phyloP scores from a whole-genome alignment of 2,797 vertebrate species.

The Odontamblyopus lacepedii region DNA sequence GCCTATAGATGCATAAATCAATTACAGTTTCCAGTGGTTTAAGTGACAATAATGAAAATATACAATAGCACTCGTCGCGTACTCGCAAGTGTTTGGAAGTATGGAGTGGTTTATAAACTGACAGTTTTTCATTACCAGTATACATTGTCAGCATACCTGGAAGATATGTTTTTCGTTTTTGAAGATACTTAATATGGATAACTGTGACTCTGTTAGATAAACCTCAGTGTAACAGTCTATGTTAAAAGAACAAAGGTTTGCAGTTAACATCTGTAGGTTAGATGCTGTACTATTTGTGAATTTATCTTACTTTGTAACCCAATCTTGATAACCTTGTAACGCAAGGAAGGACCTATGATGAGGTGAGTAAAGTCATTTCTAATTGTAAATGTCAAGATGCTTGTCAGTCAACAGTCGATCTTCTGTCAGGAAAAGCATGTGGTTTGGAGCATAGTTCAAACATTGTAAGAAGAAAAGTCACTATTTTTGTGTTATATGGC shows the following conservation, averaged over 20 bases:
- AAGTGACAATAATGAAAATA: constrained; percentile 8
- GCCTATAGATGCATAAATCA: not conserved
- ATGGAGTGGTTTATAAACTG: not conserved
- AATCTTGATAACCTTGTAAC: not conserved
- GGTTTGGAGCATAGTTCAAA: too few relatives aligned
- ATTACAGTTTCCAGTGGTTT: constrained; percentile 1
- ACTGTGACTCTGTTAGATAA: not conserved
- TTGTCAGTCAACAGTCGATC: too few relatives aligned
- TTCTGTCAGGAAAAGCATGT: too few relatives aligned
- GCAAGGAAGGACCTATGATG: too few relatives aligned
- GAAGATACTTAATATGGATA: not conserved
- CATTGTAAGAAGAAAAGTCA: too few relatives aligned
- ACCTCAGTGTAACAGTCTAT: not conserved
- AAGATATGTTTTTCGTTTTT: not conserved
- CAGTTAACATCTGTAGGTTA: not conserved
- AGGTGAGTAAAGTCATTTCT: too few relatives aligned
- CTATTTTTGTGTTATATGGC: too few relatives aligned
- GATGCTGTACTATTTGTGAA: not conserved
- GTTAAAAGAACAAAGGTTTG: not conserved
- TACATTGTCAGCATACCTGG: too few relatives aligned
- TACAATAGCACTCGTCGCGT: not conserved
- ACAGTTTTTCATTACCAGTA: not conserved
- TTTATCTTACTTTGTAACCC: not conserved
- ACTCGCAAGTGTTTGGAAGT: not conserved
- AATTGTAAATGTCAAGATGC: too few relatives aligned